phyloP scores from a whole-genome alignment of 2,113 vertebrate species.

The Hypanus sabinus region DNA sequence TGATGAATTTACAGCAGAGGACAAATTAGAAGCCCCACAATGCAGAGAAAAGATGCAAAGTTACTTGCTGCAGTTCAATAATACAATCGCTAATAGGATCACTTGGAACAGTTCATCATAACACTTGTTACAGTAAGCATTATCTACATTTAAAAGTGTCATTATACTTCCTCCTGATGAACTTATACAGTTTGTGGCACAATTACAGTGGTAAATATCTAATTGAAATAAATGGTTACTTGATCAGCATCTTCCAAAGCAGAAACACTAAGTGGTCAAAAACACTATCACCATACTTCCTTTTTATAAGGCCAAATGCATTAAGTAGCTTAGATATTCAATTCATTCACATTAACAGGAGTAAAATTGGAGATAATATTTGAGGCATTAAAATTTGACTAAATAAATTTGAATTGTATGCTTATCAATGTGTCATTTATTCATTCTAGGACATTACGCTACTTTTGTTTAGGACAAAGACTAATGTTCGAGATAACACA shows the following conservation, averaged over 20 bases:
- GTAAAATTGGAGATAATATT: not conserved
- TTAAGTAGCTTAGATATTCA: not conserved
- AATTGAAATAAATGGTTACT: not conserved
- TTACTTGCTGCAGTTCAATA: not conserved
- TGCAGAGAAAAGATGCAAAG: not conserved
- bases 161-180: not conserved
- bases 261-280: not conserved
- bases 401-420: not conserved
- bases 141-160: not conserved
- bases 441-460: not conserved
- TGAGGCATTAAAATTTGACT: not conserved
- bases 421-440: not conserved
- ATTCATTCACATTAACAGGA: not conserved
- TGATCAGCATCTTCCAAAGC: not conserved
- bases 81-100: not conserved
- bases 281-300: not conserved
- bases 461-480: not conserved
- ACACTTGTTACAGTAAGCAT: not conserved
- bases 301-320: slow-evolving; percentile 12
- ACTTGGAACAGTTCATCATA: not conserved
- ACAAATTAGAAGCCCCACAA: not conserved
- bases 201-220: not conserved
- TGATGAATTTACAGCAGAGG: not conserved
- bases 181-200: not conserved
- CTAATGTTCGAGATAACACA: not conserved